These are phyloP conservation scores for Intellagama lesueurii DNA, from an alignment of 2,797 vertebrate species.

Conservation along the genomic window DNA sequence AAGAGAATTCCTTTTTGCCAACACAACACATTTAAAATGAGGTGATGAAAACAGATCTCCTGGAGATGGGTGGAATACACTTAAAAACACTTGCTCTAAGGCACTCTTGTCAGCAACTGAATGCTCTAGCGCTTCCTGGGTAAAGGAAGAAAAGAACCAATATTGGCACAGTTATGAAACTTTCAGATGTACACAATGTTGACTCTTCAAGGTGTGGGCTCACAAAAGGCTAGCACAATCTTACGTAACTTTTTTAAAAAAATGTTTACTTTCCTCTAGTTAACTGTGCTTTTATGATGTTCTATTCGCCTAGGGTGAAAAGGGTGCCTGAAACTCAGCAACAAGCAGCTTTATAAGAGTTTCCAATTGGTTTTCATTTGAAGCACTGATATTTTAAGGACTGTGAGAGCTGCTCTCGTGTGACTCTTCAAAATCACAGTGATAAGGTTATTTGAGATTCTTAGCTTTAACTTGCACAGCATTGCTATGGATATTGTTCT, in stretches of 20 bases:
- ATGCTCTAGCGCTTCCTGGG: not conserved
- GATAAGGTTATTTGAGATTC: not conserved
- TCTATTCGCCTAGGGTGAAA: not conserved
- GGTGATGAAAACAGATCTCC: slow-evolving; percentile 61
- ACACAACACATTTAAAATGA: slow-evolving; percentile 60
- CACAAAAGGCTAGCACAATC: too few relatives aligned
- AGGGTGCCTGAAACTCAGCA: not conserved
- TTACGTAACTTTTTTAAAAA: not conserved
- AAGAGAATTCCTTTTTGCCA: slow-evolving; percentile 50
- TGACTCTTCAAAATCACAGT: not conserved
- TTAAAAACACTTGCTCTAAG: slow-evolving; percentile 44
- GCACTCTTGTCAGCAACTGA: slow-evolving; percentile 34
- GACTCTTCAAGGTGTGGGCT: not conserved
- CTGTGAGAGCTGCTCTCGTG: not conserved
- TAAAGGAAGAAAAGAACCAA: not conserved
- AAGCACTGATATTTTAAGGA: not conserved
- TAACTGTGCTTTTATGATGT: too few relatives aligned
- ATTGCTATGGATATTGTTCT: not conserved
- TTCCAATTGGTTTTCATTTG: not conserved
- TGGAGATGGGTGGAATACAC: slow-evolving; percentile 4
- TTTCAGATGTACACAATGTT: not conserved
- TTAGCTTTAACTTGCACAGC: not conserved
- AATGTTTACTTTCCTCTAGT: slow-evolving; percentile 1
- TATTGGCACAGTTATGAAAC: not conserved
- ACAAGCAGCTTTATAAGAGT: not conserved